Base-by-base conservation (phyloP, 2,797 vertebrate species). In the Muscicapa striata region DNA sequence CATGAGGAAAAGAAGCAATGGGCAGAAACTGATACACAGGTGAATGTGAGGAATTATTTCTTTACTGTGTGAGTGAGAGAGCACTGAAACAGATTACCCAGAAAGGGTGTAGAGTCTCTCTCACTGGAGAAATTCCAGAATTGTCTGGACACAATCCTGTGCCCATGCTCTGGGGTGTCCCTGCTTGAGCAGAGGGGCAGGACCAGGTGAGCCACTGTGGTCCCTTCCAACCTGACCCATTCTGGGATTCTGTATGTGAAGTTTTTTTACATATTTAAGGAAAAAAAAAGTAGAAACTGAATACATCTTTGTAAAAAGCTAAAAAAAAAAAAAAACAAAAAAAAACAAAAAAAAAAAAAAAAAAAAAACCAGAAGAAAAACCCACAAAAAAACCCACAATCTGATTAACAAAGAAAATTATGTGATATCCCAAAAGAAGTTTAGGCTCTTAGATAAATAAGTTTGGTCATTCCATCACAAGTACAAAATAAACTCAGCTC, bases 211-310 rank as follows among this genome's bases (percentile, higher is more conserved):
- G 9, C 5, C 55, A n/a, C 29, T 49, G 57, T 38, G 49, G 13
- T 43, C 5, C 32, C 32, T 43, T 57, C 32, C 19, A 10, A 5
- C 15, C 16, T 57, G 11, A 76, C 11, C 32, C 13, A 43, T n/a
- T 57, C 32, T 10, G 20, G 29, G 49, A 38, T 69, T 49, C 13
- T n/a, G 4, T 18, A 18, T 5, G 1, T 49, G 20, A 4, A 3
- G 0, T 2, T 5, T 64, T 62, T 57, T 40, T 27, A 29, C 3
- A 26, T 4, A 27, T 32, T 34, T 11, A 24, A 27, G 46, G 9
- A 26, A 49, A 20, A 20, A 26, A 49, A 10, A 19, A 34, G 34
- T 20, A 62, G 4, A 73, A 57, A 70, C 48, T 26, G 16, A 74
- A 63, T 69, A 7, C 0, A 5, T 30, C 17, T 34, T 51, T 54